A percentile compares a stretch with the other conserved stretches of the same genome.
These are phyloP conservation scores for Cephalophus harveyi DNA, from an alignment of 2,113 vertebrate genomes.

Conservation along the genomic window DNA sequence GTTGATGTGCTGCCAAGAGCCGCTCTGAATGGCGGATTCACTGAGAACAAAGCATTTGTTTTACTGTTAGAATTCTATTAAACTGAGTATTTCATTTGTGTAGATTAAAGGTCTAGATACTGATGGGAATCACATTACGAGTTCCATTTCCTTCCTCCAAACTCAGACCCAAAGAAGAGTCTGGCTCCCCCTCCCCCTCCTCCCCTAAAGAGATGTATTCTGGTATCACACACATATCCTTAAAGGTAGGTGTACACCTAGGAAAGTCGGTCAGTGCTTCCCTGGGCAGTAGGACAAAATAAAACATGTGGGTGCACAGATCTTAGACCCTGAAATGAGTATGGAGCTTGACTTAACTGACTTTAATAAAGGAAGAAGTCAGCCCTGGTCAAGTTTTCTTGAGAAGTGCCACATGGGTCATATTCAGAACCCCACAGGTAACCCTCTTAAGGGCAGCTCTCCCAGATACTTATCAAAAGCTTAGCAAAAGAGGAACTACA, in stretches of 20 bases:
- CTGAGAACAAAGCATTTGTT: slow-evolving; percentile 65
- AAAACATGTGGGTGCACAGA: neutral
- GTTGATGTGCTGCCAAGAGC: slow-evolving; percentile 65
- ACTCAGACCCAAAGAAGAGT: slow-evolving; percentile 8
- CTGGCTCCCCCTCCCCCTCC: neutral
- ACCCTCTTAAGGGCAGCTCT: neutral
- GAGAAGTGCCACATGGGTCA: neutral
- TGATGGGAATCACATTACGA: slow-evolving; percentile 41
- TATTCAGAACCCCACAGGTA: neutral
- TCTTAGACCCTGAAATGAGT: neutral
- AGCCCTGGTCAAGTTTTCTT: neutral
- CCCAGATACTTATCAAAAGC: neutral
- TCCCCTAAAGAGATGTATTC: neutral
- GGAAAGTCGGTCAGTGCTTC: neutral
- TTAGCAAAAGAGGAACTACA: neutral
- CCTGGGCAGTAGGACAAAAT: neutral
- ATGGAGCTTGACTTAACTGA: neutral
- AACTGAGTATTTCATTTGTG: slow-evolving; percentile 52
- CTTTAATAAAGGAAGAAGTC: neutral
- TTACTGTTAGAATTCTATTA: slow-evolving; percentile 65
- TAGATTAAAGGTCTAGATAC: slow-evolving; percentile 43
- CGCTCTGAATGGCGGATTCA: slow-evolving; percentile 41
- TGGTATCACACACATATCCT: neutral
- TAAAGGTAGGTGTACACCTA: neutral
- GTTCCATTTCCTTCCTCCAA: slow-evolving; percentile 25